Evolutionary conservation across 2,113 vertebrate species (phyloP).

Genomic region (Dipodomys ordii): DNA sequence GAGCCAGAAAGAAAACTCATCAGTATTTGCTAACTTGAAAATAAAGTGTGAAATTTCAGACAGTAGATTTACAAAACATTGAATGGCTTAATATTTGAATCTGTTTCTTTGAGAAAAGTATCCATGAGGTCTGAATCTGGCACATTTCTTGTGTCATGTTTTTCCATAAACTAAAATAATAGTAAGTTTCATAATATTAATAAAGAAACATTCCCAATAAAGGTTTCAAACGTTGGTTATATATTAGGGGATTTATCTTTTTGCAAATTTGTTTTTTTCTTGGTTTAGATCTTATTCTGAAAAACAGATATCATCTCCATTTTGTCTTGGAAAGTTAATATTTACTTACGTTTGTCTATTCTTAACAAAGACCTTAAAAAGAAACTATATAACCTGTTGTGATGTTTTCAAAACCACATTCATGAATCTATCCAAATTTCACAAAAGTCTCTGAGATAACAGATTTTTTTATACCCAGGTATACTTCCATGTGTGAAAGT

Average conservation of each 20-base stretch:
- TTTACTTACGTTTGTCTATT: neutral
- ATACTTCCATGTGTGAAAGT: rapidly evolving
- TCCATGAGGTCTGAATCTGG: neutral
- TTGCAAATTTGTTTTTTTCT: neutral
- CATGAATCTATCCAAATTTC: neutral
- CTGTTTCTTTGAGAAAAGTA: neutral
- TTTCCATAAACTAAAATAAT: neutral
- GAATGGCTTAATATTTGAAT: neutral
- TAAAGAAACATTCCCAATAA: neutral
- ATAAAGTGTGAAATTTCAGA: constrained; percentile 68
- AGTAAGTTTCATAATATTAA: neutral
- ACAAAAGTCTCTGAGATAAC: neutral
- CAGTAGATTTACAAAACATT: constrained; percentile 1
- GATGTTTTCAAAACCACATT: neutral
- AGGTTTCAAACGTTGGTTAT: neutral
- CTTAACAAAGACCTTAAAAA: neutral
- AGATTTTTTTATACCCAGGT: neutral
- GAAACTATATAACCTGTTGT: neutral
- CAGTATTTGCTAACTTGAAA: constrained; percentile 22
- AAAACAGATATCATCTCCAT: neutral
- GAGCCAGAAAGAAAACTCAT: neutral
- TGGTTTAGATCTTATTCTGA: neutral
- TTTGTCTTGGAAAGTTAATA: neutral
- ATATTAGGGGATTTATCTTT: neutral
- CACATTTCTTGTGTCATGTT: neutral